phyloP scores from a whole-genome alignment of 2,888 invertebrate genomes.

The Listrodromus nycthemerus region DNA sequence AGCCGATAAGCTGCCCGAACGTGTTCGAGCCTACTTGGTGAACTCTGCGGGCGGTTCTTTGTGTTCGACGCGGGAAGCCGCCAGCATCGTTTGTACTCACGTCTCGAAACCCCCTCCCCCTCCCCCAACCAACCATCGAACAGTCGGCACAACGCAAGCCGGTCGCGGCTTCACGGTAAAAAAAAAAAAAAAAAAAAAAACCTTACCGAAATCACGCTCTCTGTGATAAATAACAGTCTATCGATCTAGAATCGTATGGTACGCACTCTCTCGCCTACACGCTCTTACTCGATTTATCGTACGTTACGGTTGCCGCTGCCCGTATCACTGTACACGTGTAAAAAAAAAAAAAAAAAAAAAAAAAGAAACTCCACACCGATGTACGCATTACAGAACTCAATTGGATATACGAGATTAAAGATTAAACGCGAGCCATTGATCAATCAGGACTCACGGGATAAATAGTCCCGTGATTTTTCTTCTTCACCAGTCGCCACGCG shows the following conservation, averaged over 20 bases:
- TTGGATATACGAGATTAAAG: slow-evolving; percentile 45
- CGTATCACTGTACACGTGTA: slow-evolving; percentile 9
- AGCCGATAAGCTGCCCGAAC: slow-evolving; percentile 50
- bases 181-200: not conserved
- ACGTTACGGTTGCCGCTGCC: not conserved
- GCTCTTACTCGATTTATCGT: slow-evolving; percentile 26
- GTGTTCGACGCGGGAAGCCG: slow-evolving; percentile 57
- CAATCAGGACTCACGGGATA: slow-evolving; percentile 36
- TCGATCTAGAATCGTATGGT: slow-evolving; percentile 55
- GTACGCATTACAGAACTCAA: slow-evolving; percentile 38
- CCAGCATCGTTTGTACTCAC: slow-evolving; percentile 2
- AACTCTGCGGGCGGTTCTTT: slow-evolving; percentile 64
- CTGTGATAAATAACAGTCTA: slow-evolving; percentile 61
- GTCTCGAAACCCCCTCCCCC: not conserved
- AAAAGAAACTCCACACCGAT: slow-evolving; percentile 30
- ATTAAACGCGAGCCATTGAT: slow-evolving; percentile 44
- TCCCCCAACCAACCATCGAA: not conserved
- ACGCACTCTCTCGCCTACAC: slow-evolving; percentile 25
- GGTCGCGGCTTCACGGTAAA: not conserved
- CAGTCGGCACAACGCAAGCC: slow-evolving; percentile 15
- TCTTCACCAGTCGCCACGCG: not conserved
- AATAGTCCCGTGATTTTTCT: slow-evolving; percentile 46
- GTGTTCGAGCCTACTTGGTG: slow-evolving; percentile 46
- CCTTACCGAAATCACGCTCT: slow-evolving; percentile 47
- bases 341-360: too few relatives aligned